Base-by-base conservation (phyloP, 2,888 invertebrate genomes). In the Diplazon laetatorius region DNA sequence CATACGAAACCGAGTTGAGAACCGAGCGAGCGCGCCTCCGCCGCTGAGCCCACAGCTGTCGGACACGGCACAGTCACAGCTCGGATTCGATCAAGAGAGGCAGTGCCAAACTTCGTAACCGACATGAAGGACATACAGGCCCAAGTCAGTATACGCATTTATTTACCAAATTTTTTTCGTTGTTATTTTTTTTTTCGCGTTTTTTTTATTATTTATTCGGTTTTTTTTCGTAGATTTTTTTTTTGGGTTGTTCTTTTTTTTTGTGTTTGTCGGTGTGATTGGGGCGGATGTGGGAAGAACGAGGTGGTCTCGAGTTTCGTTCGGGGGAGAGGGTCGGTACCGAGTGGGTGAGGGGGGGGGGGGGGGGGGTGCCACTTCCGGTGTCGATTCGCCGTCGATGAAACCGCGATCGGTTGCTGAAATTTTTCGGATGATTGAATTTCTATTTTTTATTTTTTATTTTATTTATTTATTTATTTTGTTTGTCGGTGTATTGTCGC, bases 91-190 rank as follows among this genome's bases (percentile, higher is more conserved):
- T 79, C 78, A 76, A 69, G 72, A 78, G 78, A 75, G n/a, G 70
- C 79, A 74, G 62, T 39, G 16, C 48, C 71, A 72, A n/a, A 80
- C 70, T 78, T 69, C 68, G 71, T 66, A 16, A 12, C 22, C 57
- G 70, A 80, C 48, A 87, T 87, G 87, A 86, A 84, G 82, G 85
- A 87, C 82, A 87, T 87, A 79, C 82, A 80, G 37, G 77, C 81
- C 18, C 87, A 85, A 81, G 86, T 87, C 81, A 85, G 87, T 65
- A 70, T 44, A n/a, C n/a, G n/a, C n/a, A n/a, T n/a, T n/a, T n/a
- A n/a, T n/a, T n/a, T n/a, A n/a, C n/a, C n/a, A n/a, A n/a, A n/a
- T 46, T 57, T 22, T 37, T 8, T 16, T 16, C 22, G 20, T 44
- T 16, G 5, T 12, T 30, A 30, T 46, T 65, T 8, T 39, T 5